A percentile compares a stretch with the other conserved stretches of the same genome.
Evolutionary conservation across 2,888 invertebrate genomes (phyloP).

Genomic region (Plusia festucae): DNA sequence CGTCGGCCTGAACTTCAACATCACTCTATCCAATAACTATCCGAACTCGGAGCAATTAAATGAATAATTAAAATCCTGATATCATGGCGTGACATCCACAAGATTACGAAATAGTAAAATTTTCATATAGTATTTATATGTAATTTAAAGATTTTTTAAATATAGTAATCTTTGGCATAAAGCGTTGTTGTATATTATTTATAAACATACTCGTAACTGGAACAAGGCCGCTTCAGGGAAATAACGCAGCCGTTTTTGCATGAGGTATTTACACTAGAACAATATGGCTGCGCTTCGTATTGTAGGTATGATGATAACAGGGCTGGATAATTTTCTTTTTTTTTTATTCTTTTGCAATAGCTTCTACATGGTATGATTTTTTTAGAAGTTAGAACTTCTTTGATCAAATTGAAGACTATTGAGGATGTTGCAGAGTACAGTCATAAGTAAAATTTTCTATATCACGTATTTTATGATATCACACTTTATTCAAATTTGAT

Average conservation of each 20-base stretch:
- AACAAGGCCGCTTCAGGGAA: neutral
- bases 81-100: slow-evolving; percentile 16
- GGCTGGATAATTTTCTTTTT: no score
- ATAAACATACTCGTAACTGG: neutral
- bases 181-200: neutral
- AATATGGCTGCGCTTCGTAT: neutral
- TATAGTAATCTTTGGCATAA: slow-evolving; percentile 27
- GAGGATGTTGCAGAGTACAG: no score
- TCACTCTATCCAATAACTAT: slow-evolving; percentile 71
- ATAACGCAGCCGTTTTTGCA: neutral
- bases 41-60: slow-evolving; percentile 41
- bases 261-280: neutral
- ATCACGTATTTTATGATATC: no score
- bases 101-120: slow-evolving; percentile 18
- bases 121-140: slow-evolving; percentile 21
- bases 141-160: slow-evolving; percentile 36
- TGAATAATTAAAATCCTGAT: slow-evolving; percentile 11
- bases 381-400: no score
- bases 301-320: neutral
- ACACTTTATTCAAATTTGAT: no score
- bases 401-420: no score
- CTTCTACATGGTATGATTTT: no score
- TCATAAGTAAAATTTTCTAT: no score
- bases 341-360: no score
- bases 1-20: slow-evolving; percentile 78